Conservation (phyloP, 2,797 vertebrate genomes). For the Uromys caudimaculatus region DNA sequence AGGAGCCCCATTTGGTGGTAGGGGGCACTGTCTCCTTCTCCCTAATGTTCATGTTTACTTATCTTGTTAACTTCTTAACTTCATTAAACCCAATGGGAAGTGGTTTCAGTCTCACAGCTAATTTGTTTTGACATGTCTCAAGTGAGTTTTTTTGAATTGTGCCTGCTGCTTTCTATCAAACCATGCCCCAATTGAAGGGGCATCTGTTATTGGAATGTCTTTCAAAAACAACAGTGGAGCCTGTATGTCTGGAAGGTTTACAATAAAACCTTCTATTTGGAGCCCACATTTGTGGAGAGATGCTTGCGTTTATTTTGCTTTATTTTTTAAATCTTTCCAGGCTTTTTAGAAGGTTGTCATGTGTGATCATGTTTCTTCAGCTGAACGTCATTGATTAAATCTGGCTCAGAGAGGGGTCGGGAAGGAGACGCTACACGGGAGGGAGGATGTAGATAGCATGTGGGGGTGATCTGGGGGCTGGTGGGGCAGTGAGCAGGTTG, state of each 20-base stretch:
- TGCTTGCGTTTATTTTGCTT: constrained; percentile 66
- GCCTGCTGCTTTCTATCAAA: constrained; percentile 79
- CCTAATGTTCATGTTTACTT: constrained; percentile 65
- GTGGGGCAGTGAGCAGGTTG: not conserved
- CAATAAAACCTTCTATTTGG: constrained; percentile 77
- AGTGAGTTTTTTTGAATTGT: constrained; percentile 60
- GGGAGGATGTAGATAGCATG: not conserved
- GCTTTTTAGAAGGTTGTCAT: constrained; percentile 56
- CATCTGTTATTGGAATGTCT: constrained; percentile 79
- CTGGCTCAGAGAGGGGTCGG: not conserved
- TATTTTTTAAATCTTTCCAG: constrained; percentile 72
- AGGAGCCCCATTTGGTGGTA: not conserved
- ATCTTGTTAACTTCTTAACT: constrained; percentile 77
- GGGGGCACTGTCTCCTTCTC: not conserved
- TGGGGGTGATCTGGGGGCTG: not conserved
- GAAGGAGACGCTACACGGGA: not conserved
- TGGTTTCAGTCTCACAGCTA: constrained; percentile 72
- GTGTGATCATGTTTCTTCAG: constrained; percentile 61
- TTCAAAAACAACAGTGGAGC: constrained; percentile 79
- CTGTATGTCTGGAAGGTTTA: constrained; percentile 75
- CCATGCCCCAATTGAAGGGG: constrained; percentile 71
- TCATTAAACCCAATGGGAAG: constrained; percentile 76
- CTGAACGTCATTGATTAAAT: constrained; percentile 36
- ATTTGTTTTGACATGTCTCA: constrained; percentile 74
- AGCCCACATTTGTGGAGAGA: constrained; percentile 63